Evolutionary conservation across 2,113 vertebrate genomes (phyloP).

Genomic region (Pagrus major): DNA sequence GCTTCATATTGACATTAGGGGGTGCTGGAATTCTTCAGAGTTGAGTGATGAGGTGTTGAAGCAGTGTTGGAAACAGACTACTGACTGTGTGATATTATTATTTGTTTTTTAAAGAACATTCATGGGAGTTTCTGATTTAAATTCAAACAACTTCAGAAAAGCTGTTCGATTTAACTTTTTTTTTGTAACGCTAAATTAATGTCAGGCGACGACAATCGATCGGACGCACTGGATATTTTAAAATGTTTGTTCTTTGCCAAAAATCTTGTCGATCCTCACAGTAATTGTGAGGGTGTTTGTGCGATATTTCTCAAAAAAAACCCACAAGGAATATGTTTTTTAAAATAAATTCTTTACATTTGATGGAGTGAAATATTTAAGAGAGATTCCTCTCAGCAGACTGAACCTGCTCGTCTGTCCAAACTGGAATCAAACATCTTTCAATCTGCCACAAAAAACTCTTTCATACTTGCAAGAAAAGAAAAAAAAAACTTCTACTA

Average conservation of each 20-base stretch:
- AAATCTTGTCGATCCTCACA: neutral
- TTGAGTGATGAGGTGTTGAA: slow-evolving; percentile 48
- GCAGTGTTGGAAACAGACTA: slow-evolving; percentile 6
- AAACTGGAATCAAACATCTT: slow-evolving; percentile 33
- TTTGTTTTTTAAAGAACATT: slow-evolving; percentile 20
- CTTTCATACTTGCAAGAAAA: slow-evolving; percentile 17
- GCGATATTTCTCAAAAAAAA: neutral
- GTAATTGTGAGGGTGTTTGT: neutral
- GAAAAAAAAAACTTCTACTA: slow-evolving; percentile 67
- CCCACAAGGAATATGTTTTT: neutral
- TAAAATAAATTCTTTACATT: slow-evolving; percentile 36
- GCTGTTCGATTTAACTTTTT: neutral
- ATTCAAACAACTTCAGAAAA: slow-evolving; percentile 17
- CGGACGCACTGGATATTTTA: neutral
- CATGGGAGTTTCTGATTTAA: slow-evolving; percentile 25
- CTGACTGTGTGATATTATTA: neutral
- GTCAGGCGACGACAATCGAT: slow-evolving; percentile 17
- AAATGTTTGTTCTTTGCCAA: slow-evolving; percentile 3
- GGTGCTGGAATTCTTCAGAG: slow-evolving; percentile 86
- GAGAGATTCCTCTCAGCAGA: neutral
- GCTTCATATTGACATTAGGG: slow-evolving; percentile 80
- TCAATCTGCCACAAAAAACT: slow-evolving; percentile 42
- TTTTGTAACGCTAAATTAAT: slow-evolving; percentile 17
- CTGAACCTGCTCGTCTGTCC: neutral
- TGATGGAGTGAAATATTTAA: slow-evolving; percentile 12